Percentiles rank a stretch among this genome's conserved stretches.
phyloP scores from a whole-genome alignment of 2,797 vertebrate genomes.

The Sylvilagus floridanus region DNA sequence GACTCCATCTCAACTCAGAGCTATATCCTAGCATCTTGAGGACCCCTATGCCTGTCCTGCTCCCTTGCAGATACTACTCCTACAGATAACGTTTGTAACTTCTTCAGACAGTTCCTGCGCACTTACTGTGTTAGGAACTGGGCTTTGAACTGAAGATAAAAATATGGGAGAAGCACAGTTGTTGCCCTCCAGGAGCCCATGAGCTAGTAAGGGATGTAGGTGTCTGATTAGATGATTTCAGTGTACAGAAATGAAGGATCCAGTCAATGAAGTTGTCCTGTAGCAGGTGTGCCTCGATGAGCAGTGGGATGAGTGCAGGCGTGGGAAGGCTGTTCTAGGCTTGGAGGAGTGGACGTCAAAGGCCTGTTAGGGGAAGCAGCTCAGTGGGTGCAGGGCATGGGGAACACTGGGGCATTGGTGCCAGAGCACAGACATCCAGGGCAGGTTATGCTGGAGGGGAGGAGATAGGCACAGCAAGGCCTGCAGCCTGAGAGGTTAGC shows the following conservation, averaged over 20 bases:
- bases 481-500: not conserved
- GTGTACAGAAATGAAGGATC: not conserved
- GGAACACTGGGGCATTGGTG: fast-evolving
- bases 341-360: not conserved
- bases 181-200: not conserved
- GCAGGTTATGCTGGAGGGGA: not conserved
- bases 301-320: not conserved
- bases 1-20: not conserved
- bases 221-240: not conserved
- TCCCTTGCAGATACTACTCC: not conserved
- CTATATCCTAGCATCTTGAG: not conserved
- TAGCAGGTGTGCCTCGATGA: not conserved
- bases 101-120: not conserved
- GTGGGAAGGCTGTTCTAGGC: not conserved
- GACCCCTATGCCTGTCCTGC: not conserved
- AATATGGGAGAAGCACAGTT: not conserved
- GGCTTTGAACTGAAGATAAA: not conserved
- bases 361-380: not conserved
- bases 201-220: not conserved
- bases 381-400: not conserved
- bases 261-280: not conserved
- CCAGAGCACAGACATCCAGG: not conserved
- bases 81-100: not conserved
- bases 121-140: not conserved
- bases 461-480: not conserved